Conservation (phyloP, 2,797 vertebrate species). For the Xerus rutilus region DNA sequence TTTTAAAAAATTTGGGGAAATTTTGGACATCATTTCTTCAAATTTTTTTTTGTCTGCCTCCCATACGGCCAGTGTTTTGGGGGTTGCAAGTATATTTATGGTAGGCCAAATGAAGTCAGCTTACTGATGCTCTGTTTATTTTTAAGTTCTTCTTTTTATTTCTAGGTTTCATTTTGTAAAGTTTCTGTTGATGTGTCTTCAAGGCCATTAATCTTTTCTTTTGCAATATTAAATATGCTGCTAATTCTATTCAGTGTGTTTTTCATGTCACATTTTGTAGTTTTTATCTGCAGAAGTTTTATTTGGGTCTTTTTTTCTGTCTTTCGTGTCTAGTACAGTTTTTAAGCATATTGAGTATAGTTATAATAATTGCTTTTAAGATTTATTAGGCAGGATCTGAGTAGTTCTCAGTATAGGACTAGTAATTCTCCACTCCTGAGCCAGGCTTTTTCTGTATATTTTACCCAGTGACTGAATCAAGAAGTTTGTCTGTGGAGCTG, state of each 20-base stretch:
- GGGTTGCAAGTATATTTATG: not conserved
- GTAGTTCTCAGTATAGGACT: not conserved
- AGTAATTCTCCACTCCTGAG: not conserved
- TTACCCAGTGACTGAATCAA: not conserved
- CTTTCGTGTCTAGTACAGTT: not conserved
- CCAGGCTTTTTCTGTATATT: slow-evolving; percentile 9
- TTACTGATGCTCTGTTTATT: not conserved
- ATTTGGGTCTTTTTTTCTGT: not conserved
- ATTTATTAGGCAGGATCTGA: not conserved
- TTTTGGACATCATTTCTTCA: slow-evolving; percentile 26
- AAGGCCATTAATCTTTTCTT: not conserved
- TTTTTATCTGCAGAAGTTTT: not conserved
- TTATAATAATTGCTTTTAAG: slow-evolving; percentile 42
- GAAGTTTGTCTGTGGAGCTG: not conserved
- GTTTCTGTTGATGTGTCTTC: slow-evolving; percentile 33
- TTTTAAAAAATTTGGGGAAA: not conserved
- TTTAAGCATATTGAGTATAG: not conserved
- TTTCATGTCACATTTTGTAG: not conserved
- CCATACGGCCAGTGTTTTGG: not conserved
- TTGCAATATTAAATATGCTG: not conserved
- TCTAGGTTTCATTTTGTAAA: slow-evolving; percentile 32
- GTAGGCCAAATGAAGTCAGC: not conserved
- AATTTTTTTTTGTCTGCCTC: not conserved
- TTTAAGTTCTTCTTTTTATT: not conserved
- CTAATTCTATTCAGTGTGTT: not conserved